These are phyloP conservation scores for Catocala nupta DNA, from an alignment of 2,888 invertebrate species.

Conservation along the genomic window DNA sequence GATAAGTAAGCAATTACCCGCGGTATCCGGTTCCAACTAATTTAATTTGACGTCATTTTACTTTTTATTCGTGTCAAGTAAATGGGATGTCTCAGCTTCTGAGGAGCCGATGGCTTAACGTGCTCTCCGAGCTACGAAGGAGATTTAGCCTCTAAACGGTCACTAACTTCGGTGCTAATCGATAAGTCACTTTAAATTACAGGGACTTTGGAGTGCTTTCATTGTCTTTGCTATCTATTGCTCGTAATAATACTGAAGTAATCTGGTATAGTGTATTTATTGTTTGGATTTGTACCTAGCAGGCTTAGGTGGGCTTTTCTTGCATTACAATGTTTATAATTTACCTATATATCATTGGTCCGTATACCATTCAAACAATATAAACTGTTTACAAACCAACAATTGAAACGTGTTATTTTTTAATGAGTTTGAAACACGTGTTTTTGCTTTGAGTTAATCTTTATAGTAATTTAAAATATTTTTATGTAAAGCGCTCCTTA, in stretches of 20 bases:
- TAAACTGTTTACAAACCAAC: too few relatives aligned
- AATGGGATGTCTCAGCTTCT: conserved; percentile 29
- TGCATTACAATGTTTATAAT: too few relatives aligned
- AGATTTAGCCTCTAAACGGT: conserved; percentile 42
- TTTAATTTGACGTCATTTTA: conserved; percentile 32
- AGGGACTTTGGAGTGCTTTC: conserved; percentile 8
- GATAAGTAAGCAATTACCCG: conserved; percentile 7
- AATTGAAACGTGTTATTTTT: too few relatives aligned
- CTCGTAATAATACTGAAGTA: neutral
- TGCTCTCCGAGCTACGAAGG: conserved; percentile 30
- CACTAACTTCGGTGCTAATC: conserved; percentile 27
- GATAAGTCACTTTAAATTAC: conserved; percentile 25
- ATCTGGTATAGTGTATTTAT: neutral
- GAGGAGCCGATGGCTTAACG: conserved; percentile 36
- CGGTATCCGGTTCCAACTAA: conserved; percentile 26
- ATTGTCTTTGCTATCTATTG: neutral
- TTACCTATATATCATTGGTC: too few relatives aligned
- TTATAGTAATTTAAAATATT: too few relatives aligned
- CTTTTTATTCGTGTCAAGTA: conserved; percentile 37
- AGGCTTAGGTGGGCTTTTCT: too few relatives aligned
- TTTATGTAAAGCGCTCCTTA: too few relatives aligned
- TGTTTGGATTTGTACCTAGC: too few relatives aligned
- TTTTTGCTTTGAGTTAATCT: too few relatives aligned
- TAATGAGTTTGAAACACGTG: too few relatives aligned
- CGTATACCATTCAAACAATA: too few relatives aligned